Conservation (phyloP, 2,888 invertebrate species). For the Hesperia comma region DNA sequence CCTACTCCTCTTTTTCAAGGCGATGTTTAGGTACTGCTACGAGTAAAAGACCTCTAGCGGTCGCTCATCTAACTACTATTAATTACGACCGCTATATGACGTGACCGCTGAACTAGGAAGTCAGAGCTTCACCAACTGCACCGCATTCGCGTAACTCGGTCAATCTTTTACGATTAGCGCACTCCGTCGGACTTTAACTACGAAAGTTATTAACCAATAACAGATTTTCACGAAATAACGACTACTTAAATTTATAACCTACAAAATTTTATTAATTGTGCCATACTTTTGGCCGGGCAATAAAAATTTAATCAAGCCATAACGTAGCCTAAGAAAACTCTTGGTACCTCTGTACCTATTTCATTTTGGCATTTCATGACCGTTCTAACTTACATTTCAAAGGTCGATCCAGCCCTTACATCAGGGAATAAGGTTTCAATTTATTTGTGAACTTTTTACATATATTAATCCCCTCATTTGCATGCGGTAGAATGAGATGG, state of each 20-base stretch:
- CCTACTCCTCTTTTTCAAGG: no score
- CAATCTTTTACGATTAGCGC: no score
- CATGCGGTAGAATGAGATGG: conserved; percentile 7
- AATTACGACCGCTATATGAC: no score
- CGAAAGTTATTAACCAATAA: no score
- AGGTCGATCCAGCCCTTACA: conserved; percentile 5
- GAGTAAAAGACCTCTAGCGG: no score
- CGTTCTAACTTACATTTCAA: conserved; percentile 4
- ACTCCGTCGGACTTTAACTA: no score
- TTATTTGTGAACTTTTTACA: conserved; percentile 33
- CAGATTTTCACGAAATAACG: no score
- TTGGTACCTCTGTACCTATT: neutral
- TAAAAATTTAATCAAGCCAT: conserved; percentile 13
- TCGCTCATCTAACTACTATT: no score
- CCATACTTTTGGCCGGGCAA: neutral
- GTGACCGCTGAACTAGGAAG: no score
- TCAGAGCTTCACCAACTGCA: no score
- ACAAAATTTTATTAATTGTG: neutral
- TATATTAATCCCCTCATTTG: conserved; percentile 30
- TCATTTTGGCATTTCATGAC: neutral
- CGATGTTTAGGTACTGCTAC: no score
- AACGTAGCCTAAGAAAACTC: neutral
- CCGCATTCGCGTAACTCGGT: no score
- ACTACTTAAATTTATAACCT: neutral
- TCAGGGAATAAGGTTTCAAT: conserved; percentile 15